A percentile compares a stretch with the other conserved stretches of the same genome.
Evolutionary conservation across 2,888 invertebrate species (phyloP).

Genomic region (Drosophila helvetica): DNA sequence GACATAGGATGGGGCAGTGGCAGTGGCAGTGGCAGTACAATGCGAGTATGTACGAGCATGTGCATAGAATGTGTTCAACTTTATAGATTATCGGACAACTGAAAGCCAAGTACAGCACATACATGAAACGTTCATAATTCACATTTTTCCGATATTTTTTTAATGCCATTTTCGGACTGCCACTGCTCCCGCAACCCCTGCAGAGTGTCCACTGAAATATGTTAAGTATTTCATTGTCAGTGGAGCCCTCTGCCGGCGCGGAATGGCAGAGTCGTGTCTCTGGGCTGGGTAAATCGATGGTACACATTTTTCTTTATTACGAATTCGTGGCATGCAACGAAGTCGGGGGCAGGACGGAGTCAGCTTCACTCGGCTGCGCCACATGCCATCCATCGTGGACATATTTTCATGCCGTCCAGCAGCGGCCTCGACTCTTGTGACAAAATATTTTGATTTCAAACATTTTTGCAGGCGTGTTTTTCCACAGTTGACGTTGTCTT

Average conservation of each 20-base stretch:
- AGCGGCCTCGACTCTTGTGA: conserved; percentile 21
- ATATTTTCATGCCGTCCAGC: conserved; percentile 18
- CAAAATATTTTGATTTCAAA: conserved; percentile 42
- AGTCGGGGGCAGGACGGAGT: conserved; percentile 11
- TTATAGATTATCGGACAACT: too few species aligned
- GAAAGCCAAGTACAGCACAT: too few species aligned
- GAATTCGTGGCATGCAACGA: conserved; percentile 30
- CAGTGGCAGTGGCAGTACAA: not conserved
- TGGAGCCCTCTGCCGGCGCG: not conserved
- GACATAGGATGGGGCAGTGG: not conserved
- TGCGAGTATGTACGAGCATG: too few species aligned
- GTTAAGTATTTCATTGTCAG: not conserved
- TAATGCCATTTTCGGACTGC: not conserved
- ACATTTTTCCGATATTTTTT: not conserved
- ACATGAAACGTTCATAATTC: not conserved
- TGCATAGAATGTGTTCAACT: too few species aligned
- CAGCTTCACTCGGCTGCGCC: not conserved
- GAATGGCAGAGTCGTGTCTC: too few species aligned
- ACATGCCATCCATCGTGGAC: conserved; percentile 36
- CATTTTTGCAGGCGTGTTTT: conserved; percentile 22
- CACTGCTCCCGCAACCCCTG: too few species aligned
- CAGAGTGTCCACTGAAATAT: not conserved
- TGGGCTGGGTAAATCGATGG: conserved; percentile 7
- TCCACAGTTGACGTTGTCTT: not conserved
- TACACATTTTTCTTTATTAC: conserved; percentile 15